phyloP scores from a whole-genome alignment of 2,113 vertebrate species.

The Agapornis roseicollis region DNA sequence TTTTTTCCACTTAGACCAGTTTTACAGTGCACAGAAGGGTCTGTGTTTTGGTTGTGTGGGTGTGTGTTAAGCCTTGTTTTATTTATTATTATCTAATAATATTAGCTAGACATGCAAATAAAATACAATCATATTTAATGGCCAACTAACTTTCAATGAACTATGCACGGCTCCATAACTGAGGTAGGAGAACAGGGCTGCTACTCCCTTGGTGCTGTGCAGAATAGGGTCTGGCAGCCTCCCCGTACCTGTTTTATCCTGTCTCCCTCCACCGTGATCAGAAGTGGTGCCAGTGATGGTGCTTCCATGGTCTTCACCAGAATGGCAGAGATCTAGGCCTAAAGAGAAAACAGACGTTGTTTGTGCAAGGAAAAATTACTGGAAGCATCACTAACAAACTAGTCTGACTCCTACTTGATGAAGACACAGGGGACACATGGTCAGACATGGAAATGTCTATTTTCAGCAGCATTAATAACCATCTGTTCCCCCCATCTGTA shows the following conservation, averaged over 20 bases:
- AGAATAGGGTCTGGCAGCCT: not conserved
- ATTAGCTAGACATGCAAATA: not conserved
- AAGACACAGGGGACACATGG: accelerated
- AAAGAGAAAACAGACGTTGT: not conserved
- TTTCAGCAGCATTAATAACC: not conserved
- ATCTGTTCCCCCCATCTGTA: slow-evolving; percentile 17
- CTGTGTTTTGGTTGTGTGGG: not conserved
- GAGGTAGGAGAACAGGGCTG: not conserved
- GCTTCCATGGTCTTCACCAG: not conserved
- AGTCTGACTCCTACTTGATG: not conserved
- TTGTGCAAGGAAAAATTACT: not conserved
- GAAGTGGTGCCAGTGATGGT: not conserved
- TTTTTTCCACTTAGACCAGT: not conserved
- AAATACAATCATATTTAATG: not conserved
- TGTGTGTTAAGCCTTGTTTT: not conserved
- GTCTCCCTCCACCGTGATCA: accelerated
- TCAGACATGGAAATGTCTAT: not conserved
- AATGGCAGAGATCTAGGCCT: not conserved
- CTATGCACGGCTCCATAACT: not conserved
- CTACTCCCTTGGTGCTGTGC: not conserved
- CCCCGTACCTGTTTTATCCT: accelerated
- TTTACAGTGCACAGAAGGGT: not conserved
- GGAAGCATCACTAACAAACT: not conserved
- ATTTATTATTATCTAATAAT: not conserved
- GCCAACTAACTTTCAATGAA: not conserved